A percentile compares a stretch with the other conserved stretches of the same genome.
phyloP scores from a whole-genome alignment of 2,888 invertebrate genomes.

The Drosophila incognita region DNA sequence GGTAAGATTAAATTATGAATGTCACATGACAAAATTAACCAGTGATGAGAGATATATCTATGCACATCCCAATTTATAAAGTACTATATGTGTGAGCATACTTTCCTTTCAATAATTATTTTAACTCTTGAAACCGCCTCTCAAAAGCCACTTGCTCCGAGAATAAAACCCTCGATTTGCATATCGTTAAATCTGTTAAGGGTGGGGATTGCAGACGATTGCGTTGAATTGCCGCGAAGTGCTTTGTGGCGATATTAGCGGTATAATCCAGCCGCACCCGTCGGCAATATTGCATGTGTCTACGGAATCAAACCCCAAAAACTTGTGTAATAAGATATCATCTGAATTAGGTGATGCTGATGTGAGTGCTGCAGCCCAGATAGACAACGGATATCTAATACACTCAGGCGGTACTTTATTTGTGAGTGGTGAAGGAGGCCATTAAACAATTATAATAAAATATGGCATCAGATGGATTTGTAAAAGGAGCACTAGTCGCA shows the following conservation, averaged over 20 bases:
- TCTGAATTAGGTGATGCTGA: slow-evolving; percentile 44
- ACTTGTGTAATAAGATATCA: slow-evolving; percentile 40
- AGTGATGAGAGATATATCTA: background rate
- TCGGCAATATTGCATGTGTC: slow-evolving; percentile 16
- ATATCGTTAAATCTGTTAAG: slow-evolving; percentile 21
- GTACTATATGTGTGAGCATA: background rate
- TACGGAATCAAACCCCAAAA: slow-evolving; percentile 30
- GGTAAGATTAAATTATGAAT: slow-evolving; percentile 86
- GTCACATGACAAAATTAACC: background rate
- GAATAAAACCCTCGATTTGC: slow-evolving; percentile 32
- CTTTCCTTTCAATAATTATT: background rate
- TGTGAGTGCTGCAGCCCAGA: slow-evolving; percentile 11
- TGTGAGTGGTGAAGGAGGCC: slow-evolving; percentile 1
- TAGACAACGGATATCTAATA: background rate
- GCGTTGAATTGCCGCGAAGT: slow-evolving; percentile 13
- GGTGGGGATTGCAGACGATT: background rate
- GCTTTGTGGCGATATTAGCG: slow-evolving; percentile 37
- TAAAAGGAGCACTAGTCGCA: slow-evolving; percentile 20
- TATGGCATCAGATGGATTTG: slow-evolving; percentile 12
- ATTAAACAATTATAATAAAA: slow-evolving; percentile 48
- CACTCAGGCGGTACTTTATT: slow-evolving; percentile 6
- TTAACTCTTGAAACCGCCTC: background rate
- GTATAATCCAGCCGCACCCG: slow-evolving; percentile 42
- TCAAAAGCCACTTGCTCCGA: background rate
- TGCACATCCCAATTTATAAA: background rate